Conservation (phyloP, 2,113 vertebrate species). For the Triplophysa siluroides region DNA sequence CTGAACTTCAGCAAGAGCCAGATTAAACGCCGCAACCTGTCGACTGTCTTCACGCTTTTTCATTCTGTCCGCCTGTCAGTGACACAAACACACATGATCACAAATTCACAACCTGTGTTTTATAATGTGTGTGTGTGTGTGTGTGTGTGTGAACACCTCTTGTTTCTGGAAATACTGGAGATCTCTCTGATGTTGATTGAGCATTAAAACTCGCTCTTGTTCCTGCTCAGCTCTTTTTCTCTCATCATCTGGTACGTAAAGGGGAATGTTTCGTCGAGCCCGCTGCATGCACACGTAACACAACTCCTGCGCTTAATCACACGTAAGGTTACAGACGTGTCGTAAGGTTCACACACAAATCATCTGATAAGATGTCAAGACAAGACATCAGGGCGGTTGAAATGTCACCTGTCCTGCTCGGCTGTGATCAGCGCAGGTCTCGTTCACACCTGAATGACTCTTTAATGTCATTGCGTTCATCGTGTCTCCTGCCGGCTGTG, state of each 20-base stretch:
- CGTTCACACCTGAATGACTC: background rate
- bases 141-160: constrained; percentile 61
- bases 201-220: constrained; percentile 69
- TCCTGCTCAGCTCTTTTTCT: constrained; percentile 66
- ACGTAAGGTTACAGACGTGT: background rate
- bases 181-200: constrained; percentile 71
- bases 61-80: constrained; percentile 62
- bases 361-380: background rate
- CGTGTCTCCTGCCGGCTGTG: constrained; percentile 28
- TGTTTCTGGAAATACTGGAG: constrained; percentile 65
- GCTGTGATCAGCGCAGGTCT: constrained; percentile 68
- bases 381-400: background rate
- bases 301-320: constrained; percentile 71
- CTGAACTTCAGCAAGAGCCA: constrained; percentile 67
- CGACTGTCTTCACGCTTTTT: constrained; percentile 66
- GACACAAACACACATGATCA: background rate
- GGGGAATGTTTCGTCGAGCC: constrained; percentile 69
- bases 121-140: background rate
- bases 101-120: background rate
- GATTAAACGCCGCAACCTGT: constrained; percentile 75
- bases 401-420: constrained; percentile 78
- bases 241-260: constrained; percentile 63
- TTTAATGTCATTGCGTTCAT: constrained; percentile 20
- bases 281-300: constrained; percentile 84
- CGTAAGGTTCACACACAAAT: background rate